phyloP scores from a whole-genome alignment of 2,113 vertebrate genomes.

The Lagopus muta region DNA sequence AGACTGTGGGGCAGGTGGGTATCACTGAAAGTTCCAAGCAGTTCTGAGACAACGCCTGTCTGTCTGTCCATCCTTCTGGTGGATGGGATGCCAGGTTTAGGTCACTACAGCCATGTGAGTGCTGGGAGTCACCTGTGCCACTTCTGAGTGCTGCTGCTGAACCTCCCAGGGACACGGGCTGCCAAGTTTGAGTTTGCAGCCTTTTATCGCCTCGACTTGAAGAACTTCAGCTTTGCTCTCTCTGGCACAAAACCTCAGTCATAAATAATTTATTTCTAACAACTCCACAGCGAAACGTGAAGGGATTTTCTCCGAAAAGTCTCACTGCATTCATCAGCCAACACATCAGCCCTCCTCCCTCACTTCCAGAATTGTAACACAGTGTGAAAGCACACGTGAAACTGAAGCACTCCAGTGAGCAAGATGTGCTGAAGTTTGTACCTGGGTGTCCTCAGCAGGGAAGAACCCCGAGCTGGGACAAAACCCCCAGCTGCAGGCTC shows the following conservation, averaged over 20 bases:
- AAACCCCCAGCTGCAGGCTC: not conserved
- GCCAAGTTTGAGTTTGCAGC: not conserved
- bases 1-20: not conserved
- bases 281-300: not conserved
- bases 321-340: conserved; percentile 8
- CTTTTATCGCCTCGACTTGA: not conserved
- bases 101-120: fast-evolving
- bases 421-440: fast-evolving
- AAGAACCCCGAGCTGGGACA: fast-evolving
- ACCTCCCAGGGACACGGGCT: not conserved
- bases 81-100: fast-evolving
- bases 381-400: not conserved
- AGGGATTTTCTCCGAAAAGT: not conserved
- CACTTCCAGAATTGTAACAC: fast-evolving
- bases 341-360: not conserved
- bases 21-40: not conserved
- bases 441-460: fast-evolving
- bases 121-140: not conserved
- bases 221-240: not conserved
- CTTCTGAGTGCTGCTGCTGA: not conserved
- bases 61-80: fast-evolving
- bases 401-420: not conserved
- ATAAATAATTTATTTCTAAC: conserved; percentile 3
- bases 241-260: not conserved
- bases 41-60: not conserved